These are phyloP conservation scores for Caenorhabditis inopinata DNA, from an alignment of 1,140 invertebrate genomes.

Conservation along the genomic window DNA sequence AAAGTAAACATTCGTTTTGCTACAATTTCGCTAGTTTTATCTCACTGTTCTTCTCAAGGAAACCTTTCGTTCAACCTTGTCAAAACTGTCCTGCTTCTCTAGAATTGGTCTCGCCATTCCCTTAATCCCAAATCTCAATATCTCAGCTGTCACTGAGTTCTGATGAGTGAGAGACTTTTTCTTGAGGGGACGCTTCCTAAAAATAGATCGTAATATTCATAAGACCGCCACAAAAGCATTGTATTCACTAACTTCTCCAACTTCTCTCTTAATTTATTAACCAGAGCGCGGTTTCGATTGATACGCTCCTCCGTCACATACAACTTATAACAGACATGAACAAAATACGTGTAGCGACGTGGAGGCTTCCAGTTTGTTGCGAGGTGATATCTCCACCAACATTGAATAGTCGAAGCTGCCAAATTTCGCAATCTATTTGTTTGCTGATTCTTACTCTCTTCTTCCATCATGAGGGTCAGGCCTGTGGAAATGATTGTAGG, in stretches of 20 bases:
- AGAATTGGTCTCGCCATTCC: constrained; percentile 5
- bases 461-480: constrained; percentile 54
- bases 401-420: constrained; percentile 54
- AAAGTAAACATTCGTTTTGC: background rate
- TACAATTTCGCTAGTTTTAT: background rate
- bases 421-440: constrained; percentile 49
- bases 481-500: background rate
- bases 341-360: background rate
- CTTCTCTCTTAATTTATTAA: constrained; percentile 39
- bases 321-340: constrained; percentile 36
- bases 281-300: constrained; percentile 23
- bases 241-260: constrained; percentile 22
- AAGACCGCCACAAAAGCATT: background rate
- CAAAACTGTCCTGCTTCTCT: constrained; percentile 12
- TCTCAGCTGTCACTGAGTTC: constrained; percentile 1
- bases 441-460: constrained; percentile 51
- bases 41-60: constrained; percentile 3
- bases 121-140: background rate
- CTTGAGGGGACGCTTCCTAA: background rate
- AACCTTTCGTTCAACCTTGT: background rate
- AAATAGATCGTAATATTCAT: background rate
- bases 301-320: constrained; percentile 39
- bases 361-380: constrained; percentile 30
- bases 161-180: constrained; percentile 6
- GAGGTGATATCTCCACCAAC: constrained; percentile 48